These are phyloP conservation scores for Cynaeus angustus DNA, from an alignment of 2,888 invertebrate species.

Conservation along the genomic window DNA sequence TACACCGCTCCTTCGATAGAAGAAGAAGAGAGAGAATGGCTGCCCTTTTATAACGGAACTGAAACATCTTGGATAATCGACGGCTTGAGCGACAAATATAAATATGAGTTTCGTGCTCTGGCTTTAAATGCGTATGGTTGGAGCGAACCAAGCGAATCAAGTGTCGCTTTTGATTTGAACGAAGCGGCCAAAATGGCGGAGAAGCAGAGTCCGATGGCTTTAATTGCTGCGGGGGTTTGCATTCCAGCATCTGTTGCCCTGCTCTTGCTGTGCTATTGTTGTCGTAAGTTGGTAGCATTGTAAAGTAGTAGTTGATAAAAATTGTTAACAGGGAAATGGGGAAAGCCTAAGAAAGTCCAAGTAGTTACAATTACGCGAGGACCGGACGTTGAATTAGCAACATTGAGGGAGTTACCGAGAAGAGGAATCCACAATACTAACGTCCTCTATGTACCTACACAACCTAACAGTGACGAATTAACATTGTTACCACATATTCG, in stretches of 20 bases:
- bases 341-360: slow-evolving; percentile 81
- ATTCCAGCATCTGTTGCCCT: slow-evolving; percentile 72
- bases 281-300: slow-evolving; percentile 70
- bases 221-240: slow-evolving; percentile 78
- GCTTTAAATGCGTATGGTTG: slow-evolving; percentile 88
- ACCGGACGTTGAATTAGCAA: slow-evolving; percentile 91
- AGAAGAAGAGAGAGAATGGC: slow-evolving; percentile 77
- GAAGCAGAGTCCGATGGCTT: slow-evolving; percentile 72
- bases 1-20: slow-evolving; percentile 74
- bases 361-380: slow-evolving; percentile 61
- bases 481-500: slow-evolving; percentile 89
- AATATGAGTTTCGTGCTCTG: slow-evolving; percentile 83
- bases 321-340: slow-evolving; percentile 66
- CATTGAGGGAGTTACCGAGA: slow-evolving; percentile 86
- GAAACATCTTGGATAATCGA: slow-evolving; percentile 88
- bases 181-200: slow-evolving; percentile 72
- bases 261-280: slow-evolving; percentile 71
- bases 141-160: slow-evolving; percentile 83
- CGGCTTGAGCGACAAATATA: slow-evolving; percentile 76
- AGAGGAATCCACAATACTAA: slow-evolving; percentile 86
- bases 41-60: slow-evolving; percentile 84
- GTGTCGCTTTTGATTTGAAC: slow-evolving; percentile 75
- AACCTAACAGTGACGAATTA: slow-evolving; percentile 74
- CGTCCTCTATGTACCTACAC: slow-evolving; percentile 82
- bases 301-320: neutral